Percentiles rank a stretch among this genome's conserved stretches.
phyloP scores from a whole-genome alignment of 2,797 vertebrate species.

The Hippopotamyrus pictus region DNA sequence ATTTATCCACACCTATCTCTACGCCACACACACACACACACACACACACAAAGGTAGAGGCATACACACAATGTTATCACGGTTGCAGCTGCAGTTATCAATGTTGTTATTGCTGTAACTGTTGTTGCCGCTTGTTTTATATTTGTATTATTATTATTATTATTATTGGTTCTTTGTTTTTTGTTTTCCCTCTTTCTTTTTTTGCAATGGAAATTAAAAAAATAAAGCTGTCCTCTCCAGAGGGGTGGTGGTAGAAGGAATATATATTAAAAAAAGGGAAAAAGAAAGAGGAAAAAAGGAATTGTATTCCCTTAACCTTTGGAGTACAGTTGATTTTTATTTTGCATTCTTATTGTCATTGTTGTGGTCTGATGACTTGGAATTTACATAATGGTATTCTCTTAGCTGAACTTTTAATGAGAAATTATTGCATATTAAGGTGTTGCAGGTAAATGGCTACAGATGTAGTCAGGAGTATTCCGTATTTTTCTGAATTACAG shows the following conservation, averaged over 20 bases:
- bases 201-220: neutral
- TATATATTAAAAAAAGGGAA: neutral
- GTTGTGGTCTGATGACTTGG: neutral
- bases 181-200: neutral
- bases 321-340: neutral
- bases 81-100: too few species aligned
- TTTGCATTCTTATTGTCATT: neutral
- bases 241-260: neutral
- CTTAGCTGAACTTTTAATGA: neutral
- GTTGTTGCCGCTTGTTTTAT: neutral
- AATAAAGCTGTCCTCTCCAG: neutral
- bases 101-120: neutral
- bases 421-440: neutral
- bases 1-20: too few species aligned
- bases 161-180: neutral
- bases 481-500: neutral
- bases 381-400: neutral
- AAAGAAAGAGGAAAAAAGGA: neutral
- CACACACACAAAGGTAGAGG: too few species aligned
- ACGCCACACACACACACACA: too few species aligned
- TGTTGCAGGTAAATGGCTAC: neutral
- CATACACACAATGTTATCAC: too few species aligned
- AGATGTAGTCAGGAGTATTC: neutral
- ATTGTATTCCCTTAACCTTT: neutral
- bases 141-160: too few species aligned